phyloP scores from a whole-genome alignment of 2,888 invertebrate genomes.

The Drosophila neotestacea region DNA sequence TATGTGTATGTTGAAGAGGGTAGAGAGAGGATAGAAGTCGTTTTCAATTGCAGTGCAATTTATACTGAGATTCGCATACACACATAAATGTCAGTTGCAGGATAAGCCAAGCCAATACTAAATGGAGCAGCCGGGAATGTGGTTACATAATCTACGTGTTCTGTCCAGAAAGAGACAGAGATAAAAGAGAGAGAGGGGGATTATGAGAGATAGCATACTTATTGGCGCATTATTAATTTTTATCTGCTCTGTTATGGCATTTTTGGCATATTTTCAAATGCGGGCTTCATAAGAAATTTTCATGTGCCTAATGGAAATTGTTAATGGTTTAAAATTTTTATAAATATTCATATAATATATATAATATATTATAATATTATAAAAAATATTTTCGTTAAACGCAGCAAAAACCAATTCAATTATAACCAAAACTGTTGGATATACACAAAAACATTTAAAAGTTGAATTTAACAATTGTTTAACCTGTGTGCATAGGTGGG shows the following conservation, averaged over 20 bases:
- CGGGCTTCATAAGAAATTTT: neutral
- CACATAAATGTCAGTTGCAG: constrained; percentile 58
- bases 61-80: constrained; percentile 1
- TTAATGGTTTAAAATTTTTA: constrained; percentile 10
- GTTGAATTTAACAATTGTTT: constrained; percentile 18
- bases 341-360: constrained; percentile 52
- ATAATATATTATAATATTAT: too few relatives aligned
- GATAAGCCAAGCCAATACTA: constrained; percentile 30
- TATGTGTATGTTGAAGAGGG: neutral
- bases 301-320: constrained; percentile 11
- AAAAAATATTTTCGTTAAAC: constrained; percentile 1
- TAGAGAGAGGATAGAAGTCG: constrained; percentile 24
- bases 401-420: constrained; percentile 12
- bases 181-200: neutral
- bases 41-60: constrained; percentile 20
- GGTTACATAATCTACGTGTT: constrained; percentile 71
- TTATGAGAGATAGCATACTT: constrained; percentile 41
- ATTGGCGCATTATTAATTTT: constrained; percentile 56
- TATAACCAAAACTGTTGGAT: constrained; percentile 14
- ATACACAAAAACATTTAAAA: constrained; percentile 39
- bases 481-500: constrained; percentile 5
- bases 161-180: constrained; percentile 24
- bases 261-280: constrained; percentile 12
- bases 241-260: constrained; percentile 18
- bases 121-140: constrained; percentile 44